Conservation (phyloP, 1,140 invertebrate species). For the Melitaea cinxia region DNA sequence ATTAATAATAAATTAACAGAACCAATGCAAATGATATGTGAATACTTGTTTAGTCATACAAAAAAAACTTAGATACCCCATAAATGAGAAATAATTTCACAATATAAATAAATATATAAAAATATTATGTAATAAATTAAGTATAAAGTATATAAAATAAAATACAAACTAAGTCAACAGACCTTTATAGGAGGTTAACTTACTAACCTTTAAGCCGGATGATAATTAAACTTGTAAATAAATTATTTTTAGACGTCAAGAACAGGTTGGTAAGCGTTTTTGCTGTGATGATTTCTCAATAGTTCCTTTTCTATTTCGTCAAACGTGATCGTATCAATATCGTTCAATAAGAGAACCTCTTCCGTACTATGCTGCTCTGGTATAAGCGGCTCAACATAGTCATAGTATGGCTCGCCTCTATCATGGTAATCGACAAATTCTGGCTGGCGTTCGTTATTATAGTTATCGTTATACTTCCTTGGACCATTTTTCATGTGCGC, state of each 20-base stretch:
- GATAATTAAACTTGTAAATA: background rate
- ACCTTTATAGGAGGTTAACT: constrained; percentile 4
- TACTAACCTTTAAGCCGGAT: background rate
- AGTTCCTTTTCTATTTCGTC: constrained; percentile 64
- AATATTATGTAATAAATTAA: background rate
- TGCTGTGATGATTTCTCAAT: constrained; percentile 61
- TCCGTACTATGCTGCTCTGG: constrained; percentile 48
- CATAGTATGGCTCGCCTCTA: constrained; percentile 26
- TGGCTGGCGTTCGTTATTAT: constrained; percentile 65
- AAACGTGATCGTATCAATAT: constrained; percentile 47
- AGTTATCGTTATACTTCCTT: constrained; percentile 82
- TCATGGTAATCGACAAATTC: constrained; percentile 32
- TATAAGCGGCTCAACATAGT: constrained; percentile 38
- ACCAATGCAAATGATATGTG: background rate
- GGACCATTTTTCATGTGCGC: constrained; percentile 82
- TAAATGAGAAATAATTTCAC: background rate
- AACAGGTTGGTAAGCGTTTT: constrained; percentile 3
- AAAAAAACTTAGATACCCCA: background rate
- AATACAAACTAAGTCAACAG: constrained; percentile 7
- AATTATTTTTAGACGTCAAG: background rate
- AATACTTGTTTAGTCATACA: background rate
- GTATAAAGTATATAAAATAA: constrained; percentile 8
- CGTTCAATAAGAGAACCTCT: constrained; percentile 34
- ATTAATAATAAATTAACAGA: background rate
- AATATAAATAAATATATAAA: background rate